Base-by-base conservation (phyloP, 2,888 invertebrate genomes). In the Pegoplata infirma region DNA sequence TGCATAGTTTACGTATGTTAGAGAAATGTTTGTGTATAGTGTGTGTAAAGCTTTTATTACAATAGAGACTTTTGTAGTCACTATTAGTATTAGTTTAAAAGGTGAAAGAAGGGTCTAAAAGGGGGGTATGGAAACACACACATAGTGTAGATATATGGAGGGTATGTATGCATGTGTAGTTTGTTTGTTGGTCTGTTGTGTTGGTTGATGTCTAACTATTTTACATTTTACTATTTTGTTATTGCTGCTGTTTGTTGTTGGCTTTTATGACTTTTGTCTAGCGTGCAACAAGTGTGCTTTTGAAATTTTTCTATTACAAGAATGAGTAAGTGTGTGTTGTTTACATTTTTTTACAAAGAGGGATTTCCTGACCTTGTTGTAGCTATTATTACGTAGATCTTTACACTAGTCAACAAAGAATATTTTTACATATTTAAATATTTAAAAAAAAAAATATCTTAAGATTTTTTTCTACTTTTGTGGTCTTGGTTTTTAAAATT, bases 361-460 rank as follows among this genome's bases (percentile, higher is more conserved):
- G 68, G 72, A 67, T 78, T 81, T 68, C 72, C 75, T 72, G 80
- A 78, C 77, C 77, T 80, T 80, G 80, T 49, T n/a, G 68, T n/a
- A 53, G 21, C 40, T n/a, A 44, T 32, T 12, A 46, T 53, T 44
- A 67, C 1, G 25, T 14, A 12, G n/a, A n/a, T 55, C 25, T 32
- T 16, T 55, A 25, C 28, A 56, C 36, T 40, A 40, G 2, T 40
- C 36, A 0, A n/a, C 36, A 40, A 40, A n/a, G 2, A 3, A n/a
- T 25, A 1, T 40, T 40, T 40, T 4, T 40, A 36, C 12, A 12
- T 25, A 25, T 25, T 25, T 25, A 12, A 3, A 40, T n/a, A 4
- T n/a, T 40, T 10, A n/a, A 40, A 40, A n/a, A 4, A 0, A 40
- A 40, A 12, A n/a, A 40, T 40, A 2, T 36, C 2, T 36, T 12